Evolutionary conservation across 2,888 invertebrate genomes (phyloP).

Genomic region (Andrena fulva): DNA sequence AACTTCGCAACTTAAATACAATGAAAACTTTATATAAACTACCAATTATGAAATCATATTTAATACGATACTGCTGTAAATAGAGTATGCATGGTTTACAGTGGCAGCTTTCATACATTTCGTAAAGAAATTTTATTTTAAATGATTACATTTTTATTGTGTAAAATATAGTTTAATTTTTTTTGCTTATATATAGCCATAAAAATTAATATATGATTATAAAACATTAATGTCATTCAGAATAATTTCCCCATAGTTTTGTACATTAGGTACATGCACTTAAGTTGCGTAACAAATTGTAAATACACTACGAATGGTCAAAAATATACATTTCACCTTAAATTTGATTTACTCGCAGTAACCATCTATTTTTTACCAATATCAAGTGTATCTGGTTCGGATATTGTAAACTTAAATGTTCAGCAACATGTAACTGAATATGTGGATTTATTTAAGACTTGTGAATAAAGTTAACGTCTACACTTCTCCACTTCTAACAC

Average conservation of each 20-base stretch:
- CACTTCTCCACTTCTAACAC: background rate
- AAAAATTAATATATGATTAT: conserved; percentile 45
- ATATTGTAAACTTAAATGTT: background rate
- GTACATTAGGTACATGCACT: conserved; percentile 45
- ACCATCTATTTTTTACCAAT: conserved; percentile 1
- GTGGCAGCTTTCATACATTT: conserved; percentile 43
- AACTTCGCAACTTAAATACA: conserved; percentile 42
- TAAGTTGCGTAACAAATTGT: conserved; percentile 45
- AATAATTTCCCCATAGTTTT: conserved; percentile 35
- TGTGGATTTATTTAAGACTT: conserved; percentile 8
- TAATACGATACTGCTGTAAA: conserved; percentile 38
- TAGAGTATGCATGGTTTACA: conserved; percentile 37
- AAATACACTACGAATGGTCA: conserved; percentile 48
- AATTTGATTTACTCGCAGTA: conserved; percentile 33
- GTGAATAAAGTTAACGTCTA: conserved; percentile 5
- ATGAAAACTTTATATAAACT: conserved; percentile 36
- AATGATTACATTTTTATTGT: conserved; percentile 42
- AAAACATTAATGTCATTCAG: conserved; percentile 26
- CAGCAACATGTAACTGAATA: conserved; percentile 9
- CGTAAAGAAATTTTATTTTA: conserved; percentile 30
- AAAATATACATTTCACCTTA: conserved; percentile 29
- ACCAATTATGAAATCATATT: conserved; percentile 26
- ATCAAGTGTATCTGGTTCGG: background rate
- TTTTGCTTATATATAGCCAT: conserved; percentile 37
- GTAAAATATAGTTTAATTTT: conserved; percentile 38